Percentiles rank a stretch among this genome's conserved stretches.
Conservation (phyloP, 2,113 vertebrate genomes). For the Nibea albiflora region DNA sequence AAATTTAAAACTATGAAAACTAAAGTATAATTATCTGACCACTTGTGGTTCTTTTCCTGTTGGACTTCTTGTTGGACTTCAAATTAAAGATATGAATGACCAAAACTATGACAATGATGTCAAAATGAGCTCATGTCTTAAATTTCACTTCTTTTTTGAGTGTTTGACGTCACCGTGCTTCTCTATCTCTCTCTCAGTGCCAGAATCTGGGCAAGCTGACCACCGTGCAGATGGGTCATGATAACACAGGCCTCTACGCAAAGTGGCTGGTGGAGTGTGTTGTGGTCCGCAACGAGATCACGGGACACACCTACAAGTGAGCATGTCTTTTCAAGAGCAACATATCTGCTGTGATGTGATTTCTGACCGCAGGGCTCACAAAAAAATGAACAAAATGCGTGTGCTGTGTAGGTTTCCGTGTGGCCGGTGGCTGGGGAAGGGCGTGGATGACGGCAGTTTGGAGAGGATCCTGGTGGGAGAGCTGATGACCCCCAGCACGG, state of each 20-base stretch:
- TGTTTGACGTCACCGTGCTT: not conserved
- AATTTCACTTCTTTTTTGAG: not conserved
- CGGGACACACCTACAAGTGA: conserved; percentile 98
- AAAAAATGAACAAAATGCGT: not conserved
- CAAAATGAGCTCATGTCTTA: not conserved
- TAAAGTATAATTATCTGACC: not conserved
- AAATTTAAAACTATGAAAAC: too few species aligned
- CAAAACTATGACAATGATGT: not conserved
- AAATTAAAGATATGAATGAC: not conserved
- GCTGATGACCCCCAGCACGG: conserved; percentile 88
- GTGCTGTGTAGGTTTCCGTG: conserved; percentile 91
- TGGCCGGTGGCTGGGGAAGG: conserved; percentile 97
- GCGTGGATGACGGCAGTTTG: conserved; percentile 97
- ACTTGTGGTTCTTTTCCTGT: not conserved
- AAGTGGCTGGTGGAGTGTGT: conserved; percentile 98
- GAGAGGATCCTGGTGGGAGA: conserved; percentile 97
- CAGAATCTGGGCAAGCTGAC: conserved; percentile 99
- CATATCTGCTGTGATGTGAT: rapidly evolving
- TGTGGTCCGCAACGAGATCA: conserved; percentile 97
- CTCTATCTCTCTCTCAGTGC: conserved; percentile 82
- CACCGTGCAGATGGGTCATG: conserved; percentile 98
- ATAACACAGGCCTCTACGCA: conserved; percentile 97
- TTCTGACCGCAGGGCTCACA: not conserved
- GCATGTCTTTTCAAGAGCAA: not conserved
- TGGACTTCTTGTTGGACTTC: not conserved